Conservation (phyloP, 2,797 vertebrate genomes). For the Chiroxiphia lanceolata region DNA sequence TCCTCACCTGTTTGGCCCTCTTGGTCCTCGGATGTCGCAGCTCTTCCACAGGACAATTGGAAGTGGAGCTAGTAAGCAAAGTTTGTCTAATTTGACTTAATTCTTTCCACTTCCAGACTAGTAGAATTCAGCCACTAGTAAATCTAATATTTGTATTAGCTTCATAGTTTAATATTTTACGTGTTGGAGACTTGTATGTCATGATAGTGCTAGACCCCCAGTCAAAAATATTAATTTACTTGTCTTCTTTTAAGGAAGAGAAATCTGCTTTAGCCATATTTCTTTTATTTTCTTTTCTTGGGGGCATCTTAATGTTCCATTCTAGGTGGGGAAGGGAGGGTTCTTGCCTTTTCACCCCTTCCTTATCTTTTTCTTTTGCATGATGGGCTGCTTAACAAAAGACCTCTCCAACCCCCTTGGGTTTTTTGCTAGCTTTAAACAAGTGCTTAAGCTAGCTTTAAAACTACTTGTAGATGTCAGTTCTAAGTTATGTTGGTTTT, state of each 20-base stretch:
- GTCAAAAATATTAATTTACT: not conserved
- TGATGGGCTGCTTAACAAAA: conserved; percentile 50
- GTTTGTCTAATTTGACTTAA: conserved; percentile 62
- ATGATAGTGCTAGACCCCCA: not conserved
- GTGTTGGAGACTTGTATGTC: not conserved
- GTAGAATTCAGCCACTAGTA: conserved; percentile 19
- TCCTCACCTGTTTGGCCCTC: conserved; percentile 97
- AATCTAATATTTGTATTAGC: conserved; percentile 44
- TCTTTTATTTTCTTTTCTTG: not conserved
- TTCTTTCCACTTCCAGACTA: conserved; percentile 47
- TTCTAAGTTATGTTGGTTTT: not conserved
- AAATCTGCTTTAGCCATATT: not conserved
- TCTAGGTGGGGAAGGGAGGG: conserved; percentile 59
- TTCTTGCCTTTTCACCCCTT: conserved; percentile 30
- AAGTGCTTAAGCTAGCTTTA: not conserved
- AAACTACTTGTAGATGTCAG: not conserved
- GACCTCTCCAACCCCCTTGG: not conserved
- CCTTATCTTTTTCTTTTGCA: conserved; percentile 48
- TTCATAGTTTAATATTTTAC: conserved; percentile 21
- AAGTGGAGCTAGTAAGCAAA: conserved; percentile 96
- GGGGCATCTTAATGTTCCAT: not conserved
- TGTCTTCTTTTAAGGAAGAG: not conserved
- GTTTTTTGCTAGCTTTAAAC: conserved; percentile 11
- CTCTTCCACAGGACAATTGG: conserved; percentile 99
- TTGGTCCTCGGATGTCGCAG: conserved; percentile 98